These are phyloP conservation scores for Listrodromus nycthemerus DNA, from an alignment of 2,888 invertebrate genomes.

Conservation along the genomic window DNA sequence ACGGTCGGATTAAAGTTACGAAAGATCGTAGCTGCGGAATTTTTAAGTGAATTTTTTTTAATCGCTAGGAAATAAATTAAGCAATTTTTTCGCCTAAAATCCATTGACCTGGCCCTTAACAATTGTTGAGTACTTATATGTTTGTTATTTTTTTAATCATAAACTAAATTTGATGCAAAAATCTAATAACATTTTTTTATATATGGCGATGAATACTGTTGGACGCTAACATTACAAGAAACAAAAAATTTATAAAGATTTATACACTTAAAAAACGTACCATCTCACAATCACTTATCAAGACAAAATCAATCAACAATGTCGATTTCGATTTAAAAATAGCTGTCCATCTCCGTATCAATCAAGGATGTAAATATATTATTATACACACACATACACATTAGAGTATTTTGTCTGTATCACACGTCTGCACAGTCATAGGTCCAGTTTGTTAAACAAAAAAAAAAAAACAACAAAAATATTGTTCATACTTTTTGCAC, in stretches of 20 bases:
- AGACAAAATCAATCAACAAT: background rate
- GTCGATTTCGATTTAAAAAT: background rate
- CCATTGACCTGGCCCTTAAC: too few relatives aligned
- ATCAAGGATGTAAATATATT: conserved; percentile 60
- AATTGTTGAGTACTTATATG: too few relatives aligned
- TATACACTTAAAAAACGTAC: background rate
- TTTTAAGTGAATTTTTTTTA: too few relatives aligned
- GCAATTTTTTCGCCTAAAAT: too few relatives aligned
- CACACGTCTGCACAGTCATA: conserved; percentile 1
- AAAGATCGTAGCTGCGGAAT: too few relatives aligned
- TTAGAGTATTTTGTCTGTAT: conserved; percentile 41
- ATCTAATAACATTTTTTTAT: background rate
- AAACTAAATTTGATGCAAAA: too few relatives aligned
- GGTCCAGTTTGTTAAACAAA: conserved; percentile 1
- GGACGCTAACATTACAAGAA: background rate
- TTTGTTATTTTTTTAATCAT: too few relatives aligned
- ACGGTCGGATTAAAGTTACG: too few relatives aligned
- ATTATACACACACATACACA: conserved; percentile 15
- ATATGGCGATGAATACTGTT: background rate
- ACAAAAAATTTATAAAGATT: background rate
- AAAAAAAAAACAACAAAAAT: background rate
- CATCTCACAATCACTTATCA: background rate
- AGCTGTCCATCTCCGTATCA: conserved; percentile 7
- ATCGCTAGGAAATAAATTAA: too few relatives aligned
- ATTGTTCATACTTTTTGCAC: conserved; percentile 24